Conservation (phyloP, 53 echinoderm and acorn worm genomes). For the Mesocentrotus franciscanus region DNA sequence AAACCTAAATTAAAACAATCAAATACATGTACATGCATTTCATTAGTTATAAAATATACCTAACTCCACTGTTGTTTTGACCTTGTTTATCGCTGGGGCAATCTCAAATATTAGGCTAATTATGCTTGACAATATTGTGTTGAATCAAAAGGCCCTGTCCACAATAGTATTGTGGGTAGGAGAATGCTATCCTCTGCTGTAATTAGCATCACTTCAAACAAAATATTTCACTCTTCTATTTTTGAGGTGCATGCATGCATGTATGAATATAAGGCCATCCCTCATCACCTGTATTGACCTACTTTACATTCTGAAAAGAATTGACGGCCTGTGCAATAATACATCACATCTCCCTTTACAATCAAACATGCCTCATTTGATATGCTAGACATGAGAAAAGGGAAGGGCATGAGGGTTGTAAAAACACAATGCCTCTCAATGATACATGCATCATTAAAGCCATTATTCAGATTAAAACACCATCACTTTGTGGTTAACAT, state of each 20-base stretch:
- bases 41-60: too few relatives aligned
- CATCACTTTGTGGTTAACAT: background rate
- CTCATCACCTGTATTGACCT: background rate
- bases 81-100: background rate
- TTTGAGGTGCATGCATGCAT: background rate
- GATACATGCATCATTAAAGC: background rate
- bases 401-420: background rate
- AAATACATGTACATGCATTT: too few relatives aligned
- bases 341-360: background rate
- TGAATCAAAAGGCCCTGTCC: background rate
- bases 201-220: background rate
- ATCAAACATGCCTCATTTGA: background rate
- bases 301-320: background rate
- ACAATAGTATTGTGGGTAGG: background rate
- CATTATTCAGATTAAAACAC: background rate
- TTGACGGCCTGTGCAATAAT: background rate
- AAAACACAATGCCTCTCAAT: background rate
- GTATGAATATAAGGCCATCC: background rate
- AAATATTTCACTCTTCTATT: background rate
- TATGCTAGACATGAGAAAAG: background rate
- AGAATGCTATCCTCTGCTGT: background rate
- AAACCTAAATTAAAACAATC: background rate
- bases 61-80: background rate
- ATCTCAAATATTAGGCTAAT: background rate
- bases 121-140: background rate